phyloP scores from a whole-genome alignment of 1,140 invertebrate genomes.

The Euwallacea fornicatus region DNA sequence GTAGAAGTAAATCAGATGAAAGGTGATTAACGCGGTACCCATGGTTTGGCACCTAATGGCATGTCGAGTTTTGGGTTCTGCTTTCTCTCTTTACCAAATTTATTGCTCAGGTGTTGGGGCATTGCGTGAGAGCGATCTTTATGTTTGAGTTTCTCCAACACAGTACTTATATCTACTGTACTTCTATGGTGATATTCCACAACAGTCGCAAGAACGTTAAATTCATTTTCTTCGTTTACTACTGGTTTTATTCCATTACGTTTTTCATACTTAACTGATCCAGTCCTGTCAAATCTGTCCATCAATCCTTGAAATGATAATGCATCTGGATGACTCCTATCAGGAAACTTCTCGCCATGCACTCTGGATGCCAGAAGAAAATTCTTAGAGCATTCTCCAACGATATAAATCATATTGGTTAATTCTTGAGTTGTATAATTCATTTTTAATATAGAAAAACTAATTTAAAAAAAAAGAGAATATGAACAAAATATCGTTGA shows the following conservation, averaged over 20 bases:
- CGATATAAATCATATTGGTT: not conserved
- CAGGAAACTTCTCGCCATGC: not conserved
- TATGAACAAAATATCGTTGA: too few species aligned
- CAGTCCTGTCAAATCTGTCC: not conserved
- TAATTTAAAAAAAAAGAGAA: not conserved
- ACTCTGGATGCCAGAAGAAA: conserved; percentile 1
- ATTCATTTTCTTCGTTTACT: not conserved
- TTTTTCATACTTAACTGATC: not conserved
- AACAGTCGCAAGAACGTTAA: not conserved
- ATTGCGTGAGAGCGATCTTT: too few species aligned
- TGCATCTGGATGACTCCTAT: not conserved
- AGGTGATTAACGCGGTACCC: too few species aligned
- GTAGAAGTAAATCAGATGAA: too few species aligned
- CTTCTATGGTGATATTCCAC: not conserved
- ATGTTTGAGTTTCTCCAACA: too few species aligned
- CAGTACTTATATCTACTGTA: not conserved
- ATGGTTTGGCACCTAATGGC: too few species aligned
- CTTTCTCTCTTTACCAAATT: too few species aligned
- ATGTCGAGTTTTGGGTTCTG: too few species aligned
- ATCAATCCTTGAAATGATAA: not conserved
- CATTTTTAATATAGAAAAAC: conserved; percentile 1
- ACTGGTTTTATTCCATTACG: not conserved
- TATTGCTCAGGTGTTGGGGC: too few species aligned
- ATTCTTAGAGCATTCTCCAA: not conserved
- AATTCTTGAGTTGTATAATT: conserved; percentile 3